Conservation (phyloP, 35 echinoderm and acorn worm species). For the Ophiothrix spiculata region DNA sequence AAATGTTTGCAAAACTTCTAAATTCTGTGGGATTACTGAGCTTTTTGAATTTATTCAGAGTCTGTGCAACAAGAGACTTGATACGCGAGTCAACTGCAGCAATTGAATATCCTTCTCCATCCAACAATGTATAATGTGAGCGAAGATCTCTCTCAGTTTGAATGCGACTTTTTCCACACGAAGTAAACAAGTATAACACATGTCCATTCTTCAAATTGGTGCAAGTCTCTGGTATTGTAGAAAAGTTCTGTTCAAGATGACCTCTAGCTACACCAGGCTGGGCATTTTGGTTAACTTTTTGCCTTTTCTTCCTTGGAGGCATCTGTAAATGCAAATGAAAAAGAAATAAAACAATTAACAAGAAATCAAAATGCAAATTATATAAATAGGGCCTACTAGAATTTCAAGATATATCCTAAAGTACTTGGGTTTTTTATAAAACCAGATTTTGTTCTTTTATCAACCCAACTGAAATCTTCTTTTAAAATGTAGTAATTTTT, state of each 20-base stretch:
- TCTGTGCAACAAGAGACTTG: constrained; percentile 29
- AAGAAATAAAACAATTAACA: too few species aligned
- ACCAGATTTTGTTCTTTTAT: too few species aligned
- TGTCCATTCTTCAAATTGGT: constrained; percentile 21
- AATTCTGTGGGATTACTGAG: constrained; percentile 55
- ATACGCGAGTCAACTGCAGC: constrained; percentile 25
- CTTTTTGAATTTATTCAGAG: constrained; percentile 31
- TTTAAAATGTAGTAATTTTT: too few species aligned
- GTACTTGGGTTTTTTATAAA: too few species aligned
- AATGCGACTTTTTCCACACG: constrained; percentile 18
- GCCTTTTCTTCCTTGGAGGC: constrained; percentile 8
- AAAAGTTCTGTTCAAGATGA: constrained; percentile 28
- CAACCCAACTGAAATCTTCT: too few species aligned
- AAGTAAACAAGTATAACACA: constrained; percentile 24
- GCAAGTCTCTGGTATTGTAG: too few species aligned
- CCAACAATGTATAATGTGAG: constrained; percentile 18
- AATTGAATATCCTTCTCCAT: constrained; percentile 11
- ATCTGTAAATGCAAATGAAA: constrained; percentile 10
- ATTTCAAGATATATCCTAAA: too few species aligned
- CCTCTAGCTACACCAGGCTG: constrained; percentile 21
- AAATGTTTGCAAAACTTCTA: constrained; percentile 36
- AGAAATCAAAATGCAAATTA: too few species aligned
- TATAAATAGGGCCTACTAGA: too few species aligned
- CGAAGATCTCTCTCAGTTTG: constrained; percentile 30
- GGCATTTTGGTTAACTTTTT: constrained; percentile 5